phyloP scores from a whole-genome alignment of 2,888 invertebrate genomes.

The Tipula vernalis region DNA sequence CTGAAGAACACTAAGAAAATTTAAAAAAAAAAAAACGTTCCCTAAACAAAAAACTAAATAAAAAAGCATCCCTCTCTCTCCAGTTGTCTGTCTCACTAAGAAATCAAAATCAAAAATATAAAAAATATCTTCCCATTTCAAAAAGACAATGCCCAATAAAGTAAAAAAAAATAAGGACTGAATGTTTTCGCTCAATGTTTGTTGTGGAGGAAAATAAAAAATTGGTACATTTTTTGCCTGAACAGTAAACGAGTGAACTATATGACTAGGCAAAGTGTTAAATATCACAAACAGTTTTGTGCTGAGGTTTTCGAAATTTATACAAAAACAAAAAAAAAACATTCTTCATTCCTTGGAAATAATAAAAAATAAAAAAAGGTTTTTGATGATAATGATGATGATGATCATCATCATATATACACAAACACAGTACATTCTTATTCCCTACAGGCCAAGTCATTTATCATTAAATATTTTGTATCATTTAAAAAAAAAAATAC shows the following conservation, averaged over 20 bases:
- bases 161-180: neutral
- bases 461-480: slow-evolving; percentile 13
- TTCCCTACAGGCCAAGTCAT: slow-evolving; percentile 14
- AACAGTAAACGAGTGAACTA: neutral
- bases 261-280: neutral
- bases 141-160: neutral
- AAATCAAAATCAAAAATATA: neutral
- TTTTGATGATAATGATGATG: neutral
- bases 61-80: neutral
- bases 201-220: neutral
- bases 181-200: neutral
- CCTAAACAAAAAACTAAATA: neutral
- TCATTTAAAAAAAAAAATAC: neutral
- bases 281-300: neutral
- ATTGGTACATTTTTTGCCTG: neutral
- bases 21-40: too few relatives aligned
- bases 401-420: neutral
- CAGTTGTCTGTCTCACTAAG: neutral
- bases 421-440: neutral
- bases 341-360: neutral
- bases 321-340: neutral
- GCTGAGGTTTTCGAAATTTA: neutral
- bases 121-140: neutral
- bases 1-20: too few relatives aligned
- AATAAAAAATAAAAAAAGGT: neutral